phyloP scores from a whole-genome alignment of 2,113 vertebrate genomes.

The Epinephelus lanceolatus region DNA sequence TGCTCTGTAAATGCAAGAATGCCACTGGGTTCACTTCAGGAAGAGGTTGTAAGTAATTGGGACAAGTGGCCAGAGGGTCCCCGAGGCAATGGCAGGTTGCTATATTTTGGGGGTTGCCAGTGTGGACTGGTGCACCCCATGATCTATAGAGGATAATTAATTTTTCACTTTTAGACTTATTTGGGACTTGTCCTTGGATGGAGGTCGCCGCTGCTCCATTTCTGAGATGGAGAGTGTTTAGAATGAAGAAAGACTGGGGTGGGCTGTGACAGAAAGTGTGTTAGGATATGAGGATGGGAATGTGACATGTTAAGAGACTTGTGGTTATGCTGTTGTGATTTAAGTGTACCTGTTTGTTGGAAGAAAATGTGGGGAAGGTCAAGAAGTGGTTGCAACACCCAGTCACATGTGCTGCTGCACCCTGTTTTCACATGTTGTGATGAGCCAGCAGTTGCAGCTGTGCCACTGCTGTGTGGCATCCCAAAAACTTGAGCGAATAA shows the following conservation, averaged over 20 bases:
- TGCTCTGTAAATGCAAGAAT: slow-evolving; percentile 20
- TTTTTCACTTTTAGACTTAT: slow-evolving; percentile 79
- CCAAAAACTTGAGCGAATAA: slow-evolving; percentile 28
- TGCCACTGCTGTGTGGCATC: slow-evolving; percentile 11
- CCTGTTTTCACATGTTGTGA: slow-evolving; percentile 9
- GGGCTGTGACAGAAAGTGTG: slow-evolving; percentile 15
- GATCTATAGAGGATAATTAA: slow-evolving; percentile 74
- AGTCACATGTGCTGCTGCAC: background rate
- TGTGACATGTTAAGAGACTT: background rate
- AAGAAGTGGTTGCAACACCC: background rate
- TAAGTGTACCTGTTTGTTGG: no score
- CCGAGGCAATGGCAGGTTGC: slow-evolving; percentile 65
- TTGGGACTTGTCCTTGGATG: slow-evolving; percentile 77
- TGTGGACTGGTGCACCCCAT: slow-evolving; percentile 51
- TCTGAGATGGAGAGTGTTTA: slow-evolving; percentile 46
- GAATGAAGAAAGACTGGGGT: slow-evolving; percentile 14
- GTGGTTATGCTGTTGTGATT: background rate
- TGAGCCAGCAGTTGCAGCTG: slow-evolving; percentile 9
- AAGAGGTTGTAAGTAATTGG: slow-evolving; percentile 61
- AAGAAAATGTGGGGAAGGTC: background rate
- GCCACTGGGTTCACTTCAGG: slow-evolving; percentile 49
- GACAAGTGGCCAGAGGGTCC: slow-evolving; percentile 72
- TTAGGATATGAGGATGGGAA: slow-evolving; percentile 28
- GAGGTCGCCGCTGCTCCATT: slow-evolving; percentile 72
- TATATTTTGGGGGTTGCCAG: slow-evolving; percentile 62